Conservation (phyloP, 2,797 vertebrate species). For the Thripadectes ignobilis region DNA sequence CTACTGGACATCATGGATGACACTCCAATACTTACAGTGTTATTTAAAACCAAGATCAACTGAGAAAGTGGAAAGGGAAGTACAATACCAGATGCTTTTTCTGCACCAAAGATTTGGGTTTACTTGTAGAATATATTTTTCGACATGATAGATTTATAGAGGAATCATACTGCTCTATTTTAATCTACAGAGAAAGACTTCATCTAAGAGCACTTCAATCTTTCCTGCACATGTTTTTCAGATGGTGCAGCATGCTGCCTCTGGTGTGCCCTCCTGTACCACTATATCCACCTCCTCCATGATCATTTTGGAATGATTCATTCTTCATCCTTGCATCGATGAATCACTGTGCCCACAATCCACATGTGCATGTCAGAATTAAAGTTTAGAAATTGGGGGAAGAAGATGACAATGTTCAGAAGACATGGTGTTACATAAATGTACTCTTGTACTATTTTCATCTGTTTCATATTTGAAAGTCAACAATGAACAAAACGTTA, state of each 20-base stretch:
- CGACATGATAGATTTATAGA: not conserved
- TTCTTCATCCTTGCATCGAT: not conserved
- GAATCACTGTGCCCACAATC: slow-evolving; percentile 57
- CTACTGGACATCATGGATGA: not conserved
- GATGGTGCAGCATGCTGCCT: not conserved
- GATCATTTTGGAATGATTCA: slow-evolving; percentile 51
- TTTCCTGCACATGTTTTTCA: not conserved
- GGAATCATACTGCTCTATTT: not conserved
- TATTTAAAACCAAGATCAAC: not conserved
- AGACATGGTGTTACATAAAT: slow-evolving; percentile 48
- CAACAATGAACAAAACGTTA: not conserved
- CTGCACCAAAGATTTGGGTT: not conserved
- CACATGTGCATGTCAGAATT: slow-evolving; percentile 4
- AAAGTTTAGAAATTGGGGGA: not conserved
- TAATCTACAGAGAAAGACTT: not conserved
- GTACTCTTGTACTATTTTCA: slow-evolving; percentile 41
- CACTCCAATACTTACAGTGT: not conserved
- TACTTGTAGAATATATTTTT: not conserved
- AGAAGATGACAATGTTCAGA: slow-evolving; percentile 23
- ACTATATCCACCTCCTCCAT: slow-evolving; percentile 16
- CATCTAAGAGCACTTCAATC: not conserved
- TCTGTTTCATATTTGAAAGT: not conserved
- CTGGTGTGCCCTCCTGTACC: slow-evolving; percentile 5
- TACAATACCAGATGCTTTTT: not conserved
- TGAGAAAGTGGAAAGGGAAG: not conserved